Base-by-base conservation (phyloP, 2,888 invertebrate genomes). In the Caenorhabditis macrosperma region DNA sequence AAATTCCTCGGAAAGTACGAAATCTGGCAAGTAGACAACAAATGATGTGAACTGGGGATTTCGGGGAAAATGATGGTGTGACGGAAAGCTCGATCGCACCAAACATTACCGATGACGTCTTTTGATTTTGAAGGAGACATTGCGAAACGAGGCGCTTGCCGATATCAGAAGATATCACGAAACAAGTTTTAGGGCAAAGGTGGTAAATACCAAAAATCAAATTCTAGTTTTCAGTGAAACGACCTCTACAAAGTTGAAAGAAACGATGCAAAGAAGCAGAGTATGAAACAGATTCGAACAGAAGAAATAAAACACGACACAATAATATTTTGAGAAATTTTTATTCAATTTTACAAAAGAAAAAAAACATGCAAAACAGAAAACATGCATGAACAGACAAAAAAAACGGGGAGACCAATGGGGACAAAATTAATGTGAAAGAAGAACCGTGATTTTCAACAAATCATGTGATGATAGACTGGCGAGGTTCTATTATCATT, bases 221-320 rank as follows among this genome's bases (percentile, higher is more conserved):
- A 30, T 67, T 61, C n/a, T 28, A 48, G 55, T 33, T 55, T 52
- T 35, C 15, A 30, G 26, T 15, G 30, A 71, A 54, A 10, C 7
- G 2, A 20, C 3, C 7, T 33, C 15, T 22, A 10, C 15, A 22
- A 35, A 33, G 48, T 28, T 22, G 22, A 20, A 17, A 60, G 30
- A 68, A 41, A 9, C 38, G 59, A 61, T 52, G 48, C 64, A 69
- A 9, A 50, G 59, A 61, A 59, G 48, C 64, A 69, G 77, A 66
- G 77, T 78, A 78, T 78, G 9, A 59, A 30, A 78, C 71, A 78
- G 77, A 78, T 61, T 66, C 24, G 54, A 71, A 78, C 77, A 78
- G 77, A 78, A 78, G 22, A 33, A 46, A 63, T 35, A 71, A 15
- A 50, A 33, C 52, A 59, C 44, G 7, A 22, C 59, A 46, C 44